Conservation (phyloP, 2,797 vertebrate genomes). For the Phaenicophaeus curvirostris region DNA sequence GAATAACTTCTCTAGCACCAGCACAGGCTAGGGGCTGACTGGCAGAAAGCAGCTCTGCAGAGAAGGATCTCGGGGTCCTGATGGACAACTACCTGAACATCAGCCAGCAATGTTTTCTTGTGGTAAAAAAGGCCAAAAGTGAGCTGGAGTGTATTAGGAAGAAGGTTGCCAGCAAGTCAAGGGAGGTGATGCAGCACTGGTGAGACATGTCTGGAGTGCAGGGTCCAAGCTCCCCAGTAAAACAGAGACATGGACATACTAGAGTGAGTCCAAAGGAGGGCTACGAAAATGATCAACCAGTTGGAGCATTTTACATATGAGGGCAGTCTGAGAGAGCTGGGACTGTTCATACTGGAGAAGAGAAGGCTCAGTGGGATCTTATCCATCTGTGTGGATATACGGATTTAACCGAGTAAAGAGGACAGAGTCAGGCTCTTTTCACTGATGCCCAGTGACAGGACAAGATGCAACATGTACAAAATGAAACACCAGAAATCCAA, state of each 20-base stretch:
- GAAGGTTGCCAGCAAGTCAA: fast-evolving
- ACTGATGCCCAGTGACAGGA: no score
- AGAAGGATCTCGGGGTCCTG: not conserved
- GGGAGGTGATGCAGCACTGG: not conserved
- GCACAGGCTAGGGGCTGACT: not conserved
- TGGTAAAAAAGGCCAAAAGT: not conserved
- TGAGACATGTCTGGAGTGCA: not conserved
- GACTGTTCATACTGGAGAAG: not conserved
- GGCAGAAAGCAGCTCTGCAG: not conserved
- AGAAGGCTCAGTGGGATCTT: not conserved
- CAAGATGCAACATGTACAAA: no score
- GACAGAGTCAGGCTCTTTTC: no score
- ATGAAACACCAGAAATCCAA: no score
- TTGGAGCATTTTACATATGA: not conserved
- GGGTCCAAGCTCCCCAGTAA: not conserved
- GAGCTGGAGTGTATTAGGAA: not conserved
- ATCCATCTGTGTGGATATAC: not conserved
- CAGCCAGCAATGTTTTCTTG: not conserved
- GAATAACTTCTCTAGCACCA: not conserved
- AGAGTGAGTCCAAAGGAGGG: not conserved
- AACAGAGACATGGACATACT: not conserved
- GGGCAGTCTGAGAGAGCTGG: not conserved
- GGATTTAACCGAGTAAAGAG: no score
- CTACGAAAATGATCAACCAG: not conserved
- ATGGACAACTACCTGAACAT: not conserved